Evolutionary conservation across 2,797 vertebrate species (phyloP), one percentile per base, ranked within the genome.

Genomic region (Chrysocyon brachyurus): DNA sequence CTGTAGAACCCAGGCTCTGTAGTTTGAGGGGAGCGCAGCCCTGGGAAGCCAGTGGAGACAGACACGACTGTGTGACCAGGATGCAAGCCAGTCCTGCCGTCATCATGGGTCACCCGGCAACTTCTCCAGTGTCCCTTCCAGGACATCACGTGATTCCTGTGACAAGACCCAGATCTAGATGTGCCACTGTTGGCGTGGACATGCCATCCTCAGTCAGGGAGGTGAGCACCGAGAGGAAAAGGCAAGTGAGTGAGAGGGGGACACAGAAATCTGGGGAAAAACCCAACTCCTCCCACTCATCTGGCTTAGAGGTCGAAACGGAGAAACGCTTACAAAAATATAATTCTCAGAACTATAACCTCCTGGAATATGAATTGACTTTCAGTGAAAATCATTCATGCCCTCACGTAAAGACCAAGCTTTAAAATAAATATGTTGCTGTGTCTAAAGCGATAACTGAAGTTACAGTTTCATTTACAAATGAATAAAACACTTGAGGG

Each of bases 1-100:
- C 28, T 46, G 9, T 46, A 1, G 24, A 81, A n/a, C 31, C 14
- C 26, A 3, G 63, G 28, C 12, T 3, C 16, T 22, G 0, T 5
- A 2, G n/a, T 5, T 6, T 6, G 54, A n/a, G 15, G 12, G 36
- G 22, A 64, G 16, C 0, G 1, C 2, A 21, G 33, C 31, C 17
- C 36, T n/a, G 22, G 66, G 7, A 26, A 49, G 15, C 2, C 0
- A 5, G 22, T 64, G 68, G 21, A 40, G 17, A 61, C 6, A 40
- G 28, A 11, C 12, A 1, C 2, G 6, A 9, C 21, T 0, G 0
- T 4, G 19, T 0, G 4, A 46, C 11, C 19, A 0, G n/a, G 26
- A 4, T 4, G 63, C 0, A 33, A 72, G 72, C 31, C n/a, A 33
- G 15, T 1, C 46, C 31, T 0, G 0, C 19, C 6, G 26, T 56